Evolutionary conservation across 2,797 vertebrate species (phyloP), one percentile per base, ranked within the genome.

Genomic region (Sebastes alutus): DNA sequence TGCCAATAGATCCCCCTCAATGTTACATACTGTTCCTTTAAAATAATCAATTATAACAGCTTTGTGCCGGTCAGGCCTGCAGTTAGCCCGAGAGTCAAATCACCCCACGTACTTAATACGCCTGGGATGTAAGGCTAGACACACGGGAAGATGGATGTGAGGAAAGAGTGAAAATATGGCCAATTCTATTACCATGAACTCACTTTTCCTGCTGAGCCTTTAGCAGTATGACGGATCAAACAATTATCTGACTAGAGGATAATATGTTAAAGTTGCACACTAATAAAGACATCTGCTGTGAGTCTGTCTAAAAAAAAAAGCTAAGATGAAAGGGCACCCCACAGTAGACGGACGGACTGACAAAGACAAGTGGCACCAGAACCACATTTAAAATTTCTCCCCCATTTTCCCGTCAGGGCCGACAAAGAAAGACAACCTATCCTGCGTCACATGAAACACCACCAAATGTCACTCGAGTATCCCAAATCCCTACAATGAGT

Each of bases 401-500:
- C 79, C 60, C 25, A 78, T 86, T 86, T 88, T 77, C 83, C 82
- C 23, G 2, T 81, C 80, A 86, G 71, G 38, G 54, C 66, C 49
- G 12, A 85, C 78, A 85, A 81, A 82, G 82, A 72, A 29, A 74
- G 80, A 81, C 79, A 72, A 85, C 73, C 83, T 55, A 58, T 82
- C 75, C 67, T 75, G 71, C 49, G 59, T 81, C 78, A 89, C 81
- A 85, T 75, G 68, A 84, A 90, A 84, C 74, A 78, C 81, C 58
- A 80, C 52, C 4, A 83, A 88, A 91, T 64, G 85, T 90, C 79
- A 84, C 73, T 73, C 5, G 46, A 87, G 84, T 71, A 83, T 90
- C 81, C 88, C 32, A 74, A 77, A 83, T 88, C 80, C 83, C 76
- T 77, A 77, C 91, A 91, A 89, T 89, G 90, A 93, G 89, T 92